Base-by-base conservation (phyloP, 2,888 invertebrate species). In the Heteromyza rotundicornis region DNA sequence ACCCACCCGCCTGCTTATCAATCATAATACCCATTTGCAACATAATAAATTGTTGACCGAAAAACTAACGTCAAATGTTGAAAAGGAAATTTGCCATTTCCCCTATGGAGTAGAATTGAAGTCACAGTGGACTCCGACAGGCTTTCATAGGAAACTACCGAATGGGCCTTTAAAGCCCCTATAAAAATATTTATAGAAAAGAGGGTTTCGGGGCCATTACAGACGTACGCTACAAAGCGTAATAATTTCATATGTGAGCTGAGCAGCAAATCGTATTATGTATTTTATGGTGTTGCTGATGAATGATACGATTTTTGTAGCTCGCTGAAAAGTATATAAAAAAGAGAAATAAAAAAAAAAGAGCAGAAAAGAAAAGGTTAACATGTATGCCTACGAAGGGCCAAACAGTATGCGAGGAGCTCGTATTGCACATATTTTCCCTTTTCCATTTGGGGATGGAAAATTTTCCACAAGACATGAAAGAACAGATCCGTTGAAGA, bases 261-360 rank as follows among this genome's bases (percentile, higher is more conserved):
- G n/a, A n/a, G 47, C 47, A 47, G 17, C 17, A 47, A 19, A 47
- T 47, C 47, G 47, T 14, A 20, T 20, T 47, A 47, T 20, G 14
- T 47, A 47, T 47, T 47, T 47, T 47, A 47, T 47, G 47, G 47
- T 47, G 47, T 47, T 47, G 47, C 47, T 19, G 47, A 47, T 47
- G 47, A 47, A 47, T 47, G 47, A 47, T 47, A 47, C 3, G 40
- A 7, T 40, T 14, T n/a, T n/a, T 27, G 5, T 27, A 5, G 5
- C 27, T 27, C 27, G 27, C 10, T 27, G 5, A 7, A 5, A 27
- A 7, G 27, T 27, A 7, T 27, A 7, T 5, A 7, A 27, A 5
- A 27, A 40, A 40, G 14, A 40, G n/a, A 40, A 40, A 40, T 40
- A 40, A 14, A 40, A 7, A 8, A 14, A 27, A 32, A 32, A 32